phyloP scores from a whole-genome alignment of 1,140 invertebrate species.

The Choristoneura fumiferana region DNA sequence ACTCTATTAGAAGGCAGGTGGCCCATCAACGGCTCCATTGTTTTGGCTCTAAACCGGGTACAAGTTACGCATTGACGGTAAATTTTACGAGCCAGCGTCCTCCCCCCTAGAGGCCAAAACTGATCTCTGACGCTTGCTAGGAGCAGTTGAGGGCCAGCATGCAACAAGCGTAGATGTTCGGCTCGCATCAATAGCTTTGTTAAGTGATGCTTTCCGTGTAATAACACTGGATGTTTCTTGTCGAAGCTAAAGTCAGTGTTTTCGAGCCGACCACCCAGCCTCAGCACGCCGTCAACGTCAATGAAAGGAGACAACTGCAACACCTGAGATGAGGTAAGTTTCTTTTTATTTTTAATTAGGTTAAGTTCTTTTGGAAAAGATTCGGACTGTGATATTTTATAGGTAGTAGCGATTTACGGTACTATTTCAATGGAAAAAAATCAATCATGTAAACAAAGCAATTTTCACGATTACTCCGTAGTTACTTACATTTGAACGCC shows the following conservation, averaged over 20 bases:
- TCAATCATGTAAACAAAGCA: too few relatives aligned
- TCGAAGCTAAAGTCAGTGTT: neutral
- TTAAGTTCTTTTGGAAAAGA: neutral
- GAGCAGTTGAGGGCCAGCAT: conserved; percentile 11
- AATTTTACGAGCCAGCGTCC: neutral
- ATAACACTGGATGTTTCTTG: neutral
- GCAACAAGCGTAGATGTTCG: neutral
- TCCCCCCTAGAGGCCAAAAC: neutral
- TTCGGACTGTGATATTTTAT: conserved; percentile 1
- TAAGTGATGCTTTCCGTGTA: neutral
- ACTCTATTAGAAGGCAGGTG: neutral
- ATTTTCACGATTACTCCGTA: too few relatives aligned
- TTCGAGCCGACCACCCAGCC: conserved; percentile 3
- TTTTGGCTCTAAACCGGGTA: neutral
- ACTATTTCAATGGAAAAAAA: too few relatives aligned
- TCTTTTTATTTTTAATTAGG: neutral
- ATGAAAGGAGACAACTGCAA: conserved; percentile 6
- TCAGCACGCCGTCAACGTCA: neutral
- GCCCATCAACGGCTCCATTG: neutral
- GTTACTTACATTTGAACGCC: too few relatives aligned
- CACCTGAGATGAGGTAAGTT: neutral
- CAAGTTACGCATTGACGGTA: conserved; percentile 3
- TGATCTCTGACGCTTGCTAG: neutral
- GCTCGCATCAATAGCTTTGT: neutral
- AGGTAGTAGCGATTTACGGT: too few relatives aligned